These are phyloP conservation scores for Artibeus lituratus DNA, from an alignment of 2,797 vertebrate genomes.

Conservation along the genomic window DNA sequence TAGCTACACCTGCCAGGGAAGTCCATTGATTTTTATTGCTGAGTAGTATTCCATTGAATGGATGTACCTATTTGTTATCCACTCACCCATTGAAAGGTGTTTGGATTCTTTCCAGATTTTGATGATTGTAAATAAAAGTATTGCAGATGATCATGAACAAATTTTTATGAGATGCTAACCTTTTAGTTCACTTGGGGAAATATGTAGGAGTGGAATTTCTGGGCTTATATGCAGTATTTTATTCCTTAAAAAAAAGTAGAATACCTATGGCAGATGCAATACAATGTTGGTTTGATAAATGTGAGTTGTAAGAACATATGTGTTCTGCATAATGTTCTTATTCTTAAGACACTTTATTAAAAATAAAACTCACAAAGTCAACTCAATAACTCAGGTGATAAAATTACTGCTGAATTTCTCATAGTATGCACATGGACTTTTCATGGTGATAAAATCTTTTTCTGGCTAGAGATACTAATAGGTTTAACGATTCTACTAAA, in stretches of 20 bases:
- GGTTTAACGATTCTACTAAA: background rate
- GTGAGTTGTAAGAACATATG: background rate
- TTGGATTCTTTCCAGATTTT: background rate
- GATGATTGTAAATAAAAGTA: background rate
- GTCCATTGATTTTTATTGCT: background rate
- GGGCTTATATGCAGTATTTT: background rate
- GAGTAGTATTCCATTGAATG: background rate
- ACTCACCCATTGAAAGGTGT: background rate
- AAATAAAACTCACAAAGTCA: background rate
- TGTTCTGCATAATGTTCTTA: background rate
- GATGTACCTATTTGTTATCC: background rate
- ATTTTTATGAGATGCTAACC: background rate
- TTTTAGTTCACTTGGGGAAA: background rate
- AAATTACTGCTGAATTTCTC: background rate
- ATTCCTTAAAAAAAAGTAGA: background rate
- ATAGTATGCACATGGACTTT: background rate
- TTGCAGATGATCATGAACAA: background rate
- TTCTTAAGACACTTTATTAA: background rate
- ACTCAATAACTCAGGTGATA: background rate
- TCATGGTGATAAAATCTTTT: background rate
- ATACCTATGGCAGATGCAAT: background rate
- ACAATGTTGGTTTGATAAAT: background rate
- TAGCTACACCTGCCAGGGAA: background rate
- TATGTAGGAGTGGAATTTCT: background rate
- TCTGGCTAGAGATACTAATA: background rate